Evolutionary conservation across 2,888 invertebrate genomes (phyloP).

Genomic region (Chymomyza caudatula): DNA sequence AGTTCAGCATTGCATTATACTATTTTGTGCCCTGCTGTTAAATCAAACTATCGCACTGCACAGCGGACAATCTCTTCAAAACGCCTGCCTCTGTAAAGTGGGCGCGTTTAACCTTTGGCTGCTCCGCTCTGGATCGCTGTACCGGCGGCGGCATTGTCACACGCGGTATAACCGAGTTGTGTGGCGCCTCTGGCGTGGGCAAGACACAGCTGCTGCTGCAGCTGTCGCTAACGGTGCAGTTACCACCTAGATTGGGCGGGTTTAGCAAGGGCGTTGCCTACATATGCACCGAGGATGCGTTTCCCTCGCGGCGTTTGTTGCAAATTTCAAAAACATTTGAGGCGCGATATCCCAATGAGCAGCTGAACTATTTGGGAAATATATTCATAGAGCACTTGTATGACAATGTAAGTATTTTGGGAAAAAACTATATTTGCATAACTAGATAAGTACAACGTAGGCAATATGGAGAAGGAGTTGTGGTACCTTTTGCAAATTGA

Average conservation of each 20-base stretch:
- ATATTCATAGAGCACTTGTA: conserved; percentile 84
- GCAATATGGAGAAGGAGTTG: too few species aligned
- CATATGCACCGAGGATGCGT: conserved; percentile 85
- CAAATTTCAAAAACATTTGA: conserved; percentile 79
- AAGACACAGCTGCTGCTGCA: conserved; percentile 88
- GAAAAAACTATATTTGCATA: too few species aligned
- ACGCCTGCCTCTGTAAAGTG: conserved; percentile 61
- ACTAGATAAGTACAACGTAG: too few species aligned
- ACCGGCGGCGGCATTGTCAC: conserved; percentile 83
- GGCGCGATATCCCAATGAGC: conserved; percentile 66
- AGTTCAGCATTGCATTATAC: conserved; percentile 2
- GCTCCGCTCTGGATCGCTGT: conserved; percentile 80
- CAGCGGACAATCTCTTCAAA: conserved; percentile 54
- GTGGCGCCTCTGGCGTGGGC: conserved; percentile 85
- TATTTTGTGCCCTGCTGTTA: background rate
- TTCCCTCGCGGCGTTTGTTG: conserved; percentile 84
- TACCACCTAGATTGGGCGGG: conserved; percentile 79
- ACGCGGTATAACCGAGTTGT: conserved; percentile 85
- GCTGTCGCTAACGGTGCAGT: conserved; percentile 83
- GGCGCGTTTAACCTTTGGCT: conserved; percentile 79
- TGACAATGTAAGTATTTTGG: conserved; percentile 76
- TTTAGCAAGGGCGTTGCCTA: conserved; percentile 81
- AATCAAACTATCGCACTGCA: background rate
- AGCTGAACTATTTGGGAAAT: conserved; percentile 79
- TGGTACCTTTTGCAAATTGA: too few species aligned